Evolutionary conservation across 2,888 invertebrate species (phyloP), one percentile per base, ranked within the genome.

Genomic region (Drosophila seclusa): DNA sequence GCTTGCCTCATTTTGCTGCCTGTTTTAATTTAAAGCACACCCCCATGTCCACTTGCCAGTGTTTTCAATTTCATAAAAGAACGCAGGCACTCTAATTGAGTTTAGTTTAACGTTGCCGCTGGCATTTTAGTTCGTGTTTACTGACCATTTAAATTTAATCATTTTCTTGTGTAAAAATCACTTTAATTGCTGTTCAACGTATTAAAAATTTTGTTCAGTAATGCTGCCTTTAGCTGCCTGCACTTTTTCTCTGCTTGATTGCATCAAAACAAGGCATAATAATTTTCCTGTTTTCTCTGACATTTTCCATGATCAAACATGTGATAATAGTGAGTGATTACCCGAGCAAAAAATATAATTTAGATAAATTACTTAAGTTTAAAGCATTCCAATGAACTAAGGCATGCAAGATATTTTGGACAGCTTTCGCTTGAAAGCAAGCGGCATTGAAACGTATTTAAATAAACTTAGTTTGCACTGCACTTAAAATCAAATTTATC

Each of bases 151-250:
- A 70, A 75, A 80, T 81, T 82, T 81, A 81, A 85, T 85, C 82
- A 85, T 74, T 81, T 83, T 79, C 77, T 81, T 81, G 83, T 80
- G 80, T 78, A 83, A 85, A 86, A 83, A 84, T 83, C 62, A 78
- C 78, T 84, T 86, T 81, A 81, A 81, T 83, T 83, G 81, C 80
- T 84, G 81, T 83, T 80, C 73, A 84, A 84, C 83, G 73, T 80
- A 83, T 83, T 83, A 83, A 76, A 83, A 76, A 82, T 82, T 83
- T 85, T 85, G 83, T 82, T 83, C 67, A 13, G 55, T 52, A 82
- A 81, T 82, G 83, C 72, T 68, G 59, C 18, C 36, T 52, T 24
- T 63, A 21, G 27, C n/a, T 31, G 57, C 45, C 59, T 54, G 45
- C 78, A 67, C 54, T 72, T 67, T 64, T 49, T 40, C 16, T 4